Conservation (phyloP, 2,113 vertebrate genomes). For the Pardalotus punctatus region DNA sequence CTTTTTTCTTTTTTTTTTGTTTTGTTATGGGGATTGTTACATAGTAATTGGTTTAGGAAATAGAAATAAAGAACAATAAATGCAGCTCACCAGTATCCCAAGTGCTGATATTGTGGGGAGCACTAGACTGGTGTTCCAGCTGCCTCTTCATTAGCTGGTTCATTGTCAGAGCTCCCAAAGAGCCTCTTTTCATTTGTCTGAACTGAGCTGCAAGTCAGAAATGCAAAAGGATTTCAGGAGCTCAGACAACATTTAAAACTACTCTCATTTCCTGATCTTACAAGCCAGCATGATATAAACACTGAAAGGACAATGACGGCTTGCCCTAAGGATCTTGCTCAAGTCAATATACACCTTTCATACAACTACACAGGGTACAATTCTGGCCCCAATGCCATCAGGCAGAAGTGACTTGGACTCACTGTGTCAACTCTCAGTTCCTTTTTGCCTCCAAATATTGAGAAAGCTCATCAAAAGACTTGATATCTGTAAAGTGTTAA, state of each 20-base stretch:
- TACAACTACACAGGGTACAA: background rate
- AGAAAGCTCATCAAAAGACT: background rate
- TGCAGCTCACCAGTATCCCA: constrained; percentile 93
- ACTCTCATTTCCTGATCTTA: background rate
- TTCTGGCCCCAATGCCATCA: background rate
- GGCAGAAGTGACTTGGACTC: background rate
- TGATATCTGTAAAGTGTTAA: background rate
- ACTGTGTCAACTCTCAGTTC: background rate
- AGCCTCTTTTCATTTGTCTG: constrained; percentile 97
- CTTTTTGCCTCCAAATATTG: background rate
- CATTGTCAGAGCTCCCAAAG: constrained; percentile 95
- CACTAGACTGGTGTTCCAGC: constrained; percentile 97
- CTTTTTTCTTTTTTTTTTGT: background rate
- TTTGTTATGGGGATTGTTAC: background rate
- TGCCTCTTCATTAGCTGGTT: constrained; percentile 98
- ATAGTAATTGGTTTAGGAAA: constrained; percentile 39
- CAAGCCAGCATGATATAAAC: background rate
- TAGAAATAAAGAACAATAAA: constrained; percentile 66
- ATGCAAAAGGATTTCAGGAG: constrained; percentile 64
- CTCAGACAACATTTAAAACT: constrained; percentile 58
- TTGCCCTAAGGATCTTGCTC: background rate
- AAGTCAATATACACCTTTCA: background rate
- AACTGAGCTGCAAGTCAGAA: constrained; percentile 90
- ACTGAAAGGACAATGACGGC: background rate
- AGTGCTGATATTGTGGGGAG: constrained; percentile 96